A percentile compares a stretch with the other conserved stretches of the same genome.
Evolutionary conservation across 2,113 vertebrate species (phyloP).

Genomic region (Mesitornis unicolor): DNA sequence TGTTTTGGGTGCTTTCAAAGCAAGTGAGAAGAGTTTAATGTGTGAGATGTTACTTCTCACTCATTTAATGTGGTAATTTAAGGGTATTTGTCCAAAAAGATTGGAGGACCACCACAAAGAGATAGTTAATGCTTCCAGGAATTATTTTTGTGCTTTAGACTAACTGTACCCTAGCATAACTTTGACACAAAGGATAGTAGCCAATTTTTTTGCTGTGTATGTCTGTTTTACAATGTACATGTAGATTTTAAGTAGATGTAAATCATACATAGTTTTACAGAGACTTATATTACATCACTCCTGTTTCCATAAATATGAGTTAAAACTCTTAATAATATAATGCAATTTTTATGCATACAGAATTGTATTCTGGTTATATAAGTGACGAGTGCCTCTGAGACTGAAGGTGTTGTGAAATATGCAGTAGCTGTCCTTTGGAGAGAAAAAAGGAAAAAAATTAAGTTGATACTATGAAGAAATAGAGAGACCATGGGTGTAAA

Average conservation of each 20-base stretch:
- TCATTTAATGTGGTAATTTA: accelerated
- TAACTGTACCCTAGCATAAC: neutral
- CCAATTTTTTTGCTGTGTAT: neutral
- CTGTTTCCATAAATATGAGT: neutral
- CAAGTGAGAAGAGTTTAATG: accelerated
- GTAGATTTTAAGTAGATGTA: neutral
- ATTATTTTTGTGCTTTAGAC: neutral
- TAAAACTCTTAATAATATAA: neutral
- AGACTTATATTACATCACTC: neutral
- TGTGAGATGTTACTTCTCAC: accelerated
- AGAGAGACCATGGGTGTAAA: neutral
- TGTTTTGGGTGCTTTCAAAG: neutral
- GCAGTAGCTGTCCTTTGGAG: neutral
- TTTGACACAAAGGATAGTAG: neutral
- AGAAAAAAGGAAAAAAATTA: neutral
- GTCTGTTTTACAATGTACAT: neutral
- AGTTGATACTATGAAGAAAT: neutral
- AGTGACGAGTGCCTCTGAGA: neutral
- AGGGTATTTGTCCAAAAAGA: neutral
- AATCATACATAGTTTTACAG: neutral
- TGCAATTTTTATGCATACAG: neutral
- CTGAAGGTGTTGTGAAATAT: neutral
- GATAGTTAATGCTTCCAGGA: neutral
- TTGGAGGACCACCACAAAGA: neutral
- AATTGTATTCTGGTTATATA: neutral